Conservation (phyloP, 2,797 vertebrate genomes). For the Hydrophis major region DNA sequence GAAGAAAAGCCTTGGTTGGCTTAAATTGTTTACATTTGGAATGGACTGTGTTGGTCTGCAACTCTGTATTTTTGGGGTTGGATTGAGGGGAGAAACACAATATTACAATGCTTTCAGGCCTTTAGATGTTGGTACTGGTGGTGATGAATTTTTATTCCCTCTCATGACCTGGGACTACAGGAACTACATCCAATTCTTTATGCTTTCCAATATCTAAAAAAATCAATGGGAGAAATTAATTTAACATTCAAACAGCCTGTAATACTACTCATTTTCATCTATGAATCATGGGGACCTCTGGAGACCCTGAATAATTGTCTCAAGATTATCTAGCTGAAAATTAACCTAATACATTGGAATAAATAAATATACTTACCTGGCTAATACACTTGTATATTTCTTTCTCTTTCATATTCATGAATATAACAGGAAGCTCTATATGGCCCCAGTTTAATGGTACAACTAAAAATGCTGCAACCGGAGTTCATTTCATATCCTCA, state of each 20-base stretch:
- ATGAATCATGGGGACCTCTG: background rate
- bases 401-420: background rate
- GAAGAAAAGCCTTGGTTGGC: background rate
- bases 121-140: background rate
- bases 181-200: background rate
- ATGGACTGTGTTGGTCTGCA: background rate
- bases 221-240: too few species aligned
- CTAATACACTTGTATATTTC: slow-evolving; percentile 9
- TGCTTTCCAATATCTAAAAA: background rate
- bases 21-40: background rate
- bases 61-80: background rate
- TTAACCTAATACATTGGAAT: background rate
- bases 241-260: background rate
- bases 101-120: background rate
- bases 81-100: background rate
- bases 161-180: background rate
- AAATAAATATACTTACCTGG: background rate
- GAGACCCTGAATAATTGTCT: background rate
- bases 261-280: background rate
- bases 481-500: background rate
- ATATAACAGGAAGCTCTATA: background rate
- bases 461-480: background rate
- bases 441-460: background rate
- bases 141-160: background rate
- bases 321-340: background rate